A percentile compares a stretch with the other conserved stretches of the same genome.
These are phyloP conservation scores for Dendroctonus valens DNA, from an alignment of 1,140 invertebrate species.

Conservation along the genomic window DNA sequence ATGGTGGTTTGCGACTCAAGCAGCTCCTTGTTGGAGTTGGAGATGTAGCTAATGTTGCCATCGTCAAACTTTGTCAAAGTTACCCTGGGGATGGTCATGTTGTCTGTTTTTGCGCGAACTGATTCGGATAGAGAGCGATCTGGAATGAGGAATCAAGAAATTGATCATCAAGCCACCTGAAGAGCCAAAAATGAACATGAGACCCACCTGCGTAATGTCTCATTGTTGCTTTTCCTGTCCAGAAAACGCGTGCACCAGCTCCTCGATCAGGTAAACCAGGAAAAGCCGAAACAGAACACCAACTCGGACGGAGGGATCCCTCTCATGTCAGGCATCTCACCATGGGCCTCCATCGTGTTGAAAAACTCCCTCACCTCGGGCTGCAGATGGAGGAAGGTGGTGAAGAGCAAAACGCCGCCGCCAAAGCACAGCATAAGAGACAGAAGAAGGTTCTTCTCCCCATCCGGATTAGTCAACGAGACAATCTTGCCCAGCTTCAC, in stretches of 20 bases:
- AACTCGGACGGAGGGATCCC: conserved; percentile 63
- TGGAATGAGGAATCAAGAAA: conserved; percentile 3
- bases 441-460: conserved; percentile 54
- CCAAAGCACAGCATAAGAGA: conserved; percentile 72
- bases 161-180: neutral
- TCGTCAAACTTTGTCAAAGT: conserved; percentile 46
- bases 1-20: conserved; percentile 41
- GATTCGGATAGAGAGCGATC: conserved; percentile 57
- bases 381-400: conserved; percentile 73
- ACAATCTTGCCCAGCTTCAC: conserved; percentile 56
- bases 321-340: conserved; percentile 46
- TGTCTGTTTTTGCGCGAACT: conserved; percentile 48
- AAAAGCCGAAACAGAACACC: conserved; percentile 71
- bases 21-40: conserved; percentile 44
- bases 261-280: conserved; percentile 71
- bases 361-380: conserved; percentile 69
- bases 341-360: conserved; percentile 47
- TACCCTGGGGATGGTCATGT: conserved; percentile 46
- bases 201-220: conserved; percentile 52
- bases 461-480: conserved; percentile 44
- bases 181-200: too few species aligned
- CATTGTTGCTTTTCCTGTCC: conserved; percentile 54
- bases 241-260: conserved; percentile 64
- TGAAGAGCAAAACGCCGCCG: conserved; percentile 77
- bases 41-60: conserved; percentile 42